These are phyloP conservation scores for Eilema sororculum DNA, from an alignment of 2,888 invertebrate species.

Conservation along the genomic window DNA sequence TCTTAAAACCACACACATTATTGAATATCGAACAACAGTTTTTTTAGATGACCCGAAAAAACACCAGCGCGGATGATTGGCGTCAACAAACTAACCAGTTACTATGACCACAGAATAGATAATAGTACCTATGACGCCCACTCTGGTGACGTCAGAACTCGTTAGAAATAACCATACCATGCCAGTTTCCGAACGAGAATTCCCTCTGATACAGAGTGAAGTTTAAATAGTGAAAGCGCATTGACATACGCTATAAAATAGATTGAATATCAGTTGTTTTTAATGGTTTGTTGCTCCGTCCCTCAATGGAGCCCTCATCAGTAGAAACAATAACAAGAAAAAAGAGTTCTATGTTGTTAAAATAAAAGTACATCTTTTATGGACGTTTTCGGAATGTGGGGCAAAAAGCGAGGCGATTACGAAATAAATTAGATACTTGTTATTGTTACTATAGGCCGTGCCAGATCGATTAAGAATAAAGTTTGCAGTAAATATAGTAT, in stretches of 20 bases:
- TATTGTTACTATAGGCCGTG: too few species aligned
- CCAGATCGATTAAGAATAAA: too few species aligned
- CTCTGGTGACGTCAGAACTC: not conserved
- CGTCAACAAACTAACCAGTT: slow-evolving; percentile 4
- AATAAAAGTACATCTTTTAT: not conserved
- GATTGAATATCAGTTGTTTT: not conserved
- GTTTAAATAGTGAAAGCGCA: slow-evolving; percentile 2
- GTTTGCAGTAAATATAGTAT: too few species aligned
- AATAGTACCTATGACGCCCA: slow-evolving; percentile 2
- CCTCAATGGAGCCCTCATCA: not conserved
- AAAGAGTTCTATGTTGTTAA: not conserved
- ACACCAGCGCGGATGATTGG: slow-evolving; percentile 4
- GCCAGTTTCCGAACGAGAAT: not conserved
- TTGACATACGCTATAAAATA: not conserved
- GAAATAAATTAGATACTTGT: not conserved
- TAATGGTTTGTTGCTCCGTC: not conserved
- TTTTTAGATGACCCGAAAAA: slow-evolving; percentile 1
- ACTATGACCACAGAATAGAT: not conserved
- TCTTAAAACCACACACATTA: not conserved
- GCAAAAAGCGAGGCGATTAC: not conserved
- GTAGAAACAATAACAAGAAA: not conserved
- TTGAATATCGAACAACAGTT: not conserved
- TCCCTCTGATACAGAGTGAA: not conserved
- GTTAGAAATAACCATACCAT: slow-evolving; percentile 2
- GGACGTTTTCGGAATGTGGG: not conserved